phyloP scores from a whole-genome alignment of 2,888 invertebrate species.

The Platypus cylindrus region DNA sequence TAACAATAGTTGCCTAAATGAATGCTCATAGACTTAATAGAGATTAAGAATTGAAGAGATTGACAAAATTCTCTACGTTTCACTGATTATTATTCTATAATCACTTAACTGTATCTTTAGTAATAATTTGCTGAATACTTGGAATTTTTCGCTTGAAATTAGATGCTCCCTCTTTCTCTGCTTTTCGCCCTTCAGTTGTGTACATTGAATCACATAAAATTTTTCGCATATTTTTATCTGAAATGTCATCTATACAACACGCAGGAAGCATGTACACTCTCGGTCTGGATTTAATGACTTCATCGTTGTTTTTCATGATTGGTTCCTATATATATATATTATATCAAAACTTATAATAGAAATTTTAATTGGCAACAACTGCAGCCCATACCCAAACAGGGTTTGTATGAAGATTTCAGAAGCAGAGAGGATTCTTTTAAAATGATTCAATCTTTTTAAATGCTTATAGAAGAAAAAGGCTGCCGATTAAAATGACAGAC shows the following conservation, averaged over 20 bases:
- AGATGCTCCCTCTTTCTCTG: constrained; percentile 25
- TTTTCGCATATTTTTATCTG: constrained; percentile 29
- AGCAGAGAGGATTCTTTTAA: not conserved
- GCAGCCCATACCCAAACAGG: too few relatives aligned
- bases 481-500: not conserved
- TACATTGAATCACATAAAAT: constrained; percentile 29
- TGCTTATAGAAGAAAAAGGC: not conserved
- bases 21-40: too few relatives aligned
- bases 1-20: too few relatives aligned
- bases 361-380: too few relatives aligned
- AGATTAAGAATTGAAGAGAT: too few relatives aligned
- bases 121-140: constrained; percentile 14
- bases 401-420: too few relatives aligned
- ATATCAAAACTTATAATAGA: too few relatives aligned
- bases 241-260: constrained; percentile 31
- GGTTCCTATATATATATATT: constrained; percentile 5
- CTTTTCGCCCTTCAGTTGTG: constrained; percentile 28
- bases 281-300: constrained; percentile 28
- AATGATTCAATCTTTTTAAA: not conserved
- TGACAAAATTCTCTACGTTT: too few relatives aligned
- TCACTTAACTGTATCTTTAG: constrained; percentile 16
- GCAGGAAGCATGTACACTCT: constrained; percentile 31
- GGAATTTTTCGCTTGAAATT: constrained; percentile 17
- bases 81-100: too few relatives aligned
- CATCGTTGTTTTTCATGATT: constrained; percentile 17